Base-by-base conservation (phyloP, 1,140 invertebrate species). In the Drosophila tsacasi region DNA sequence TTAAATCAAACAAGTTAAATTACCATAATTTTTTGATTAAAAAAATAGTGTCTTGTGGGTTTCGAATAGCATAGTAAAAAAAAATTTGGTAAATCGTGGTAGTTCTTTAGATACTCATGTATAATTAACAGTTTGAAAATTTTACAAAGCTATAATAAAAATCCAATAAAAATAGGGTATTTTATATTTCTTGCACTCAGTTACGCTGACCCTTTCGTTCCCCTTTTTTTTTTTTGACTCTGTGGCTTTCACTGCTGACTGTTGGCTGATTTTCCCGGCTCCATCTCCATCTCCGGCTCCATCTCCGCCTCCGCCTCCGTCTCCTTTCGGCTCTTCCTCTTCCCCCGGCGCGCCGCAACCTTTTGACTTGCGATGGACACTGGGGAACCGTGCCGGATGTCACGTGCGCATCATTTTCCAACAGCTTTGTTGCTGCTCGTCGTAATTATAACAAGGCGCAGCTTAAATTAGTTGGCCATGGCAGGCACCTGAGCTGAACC, bases 381-480 rank as follows among this genome's bases (percentile, higher is more conserved):
- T 40, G 73, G 64, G 60, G 40, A 60, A 47, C 59, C 54, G 44
- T 39, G 19, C 72, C 78, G 85, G 85, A 79, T 85, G 85, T 89
- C 85, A 89, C 85, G 85, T 90, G 81, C 85, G 81, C 75, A 81
- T 81, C 75, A 89, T 90, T 89, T 89, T 90, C 81, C 75, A 90
- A 66, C 81, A 90, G 66, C 80, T 90, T 89, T 85, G 63, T 67
- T 81, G 64, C 59, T 54, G 60, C 59, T 46, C 63, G 58, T 39
- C 71, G 71, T 90, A 89, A 89, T 89, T 90, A 84, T 81, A 79
- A 90, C 66, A 84, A 75, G 71, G 85, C 85, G 78, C 68, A 90
- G 67, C 81, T 85, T 84, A 82, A 90, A 89, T 89, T 90, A 89
- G 85, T 84, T 84, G 67, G 75, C 67, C 50, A 59, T 46, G 71